Conservation (phyloP, 2,113 vertebrate genomes). For the Campylomormyrus tamandua region DNA sequence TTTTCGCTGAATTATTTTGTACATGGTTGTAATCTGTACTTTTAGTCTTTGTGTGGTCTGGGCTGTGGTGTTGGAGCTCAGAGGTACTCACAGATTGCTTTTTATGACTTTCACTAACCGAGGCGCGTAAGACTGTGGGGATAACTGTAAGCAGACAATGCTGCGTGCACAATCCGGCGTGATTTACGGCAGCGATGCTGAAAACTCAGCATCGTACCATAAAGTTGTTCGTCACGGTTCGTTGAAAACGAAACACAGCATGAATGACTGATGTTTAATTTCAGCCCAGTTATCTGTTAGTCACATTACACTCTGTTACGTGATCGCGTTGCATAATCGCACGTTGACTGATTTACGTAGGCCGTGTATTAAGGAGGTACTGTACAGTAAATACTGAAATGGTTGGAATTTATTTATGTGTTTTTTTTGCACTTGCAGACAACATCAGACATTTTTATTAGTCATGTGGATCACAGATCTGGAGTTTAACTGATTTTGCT, state of each 20-base stretch:
- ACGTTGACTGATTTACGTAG: neutral
- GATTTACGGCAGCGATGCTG: neutral
- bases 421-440: neutral
- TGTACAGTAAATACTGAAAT: neutral
- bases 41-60: neutral
- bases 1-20: neutral
- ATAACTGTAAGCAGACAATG: neutral
- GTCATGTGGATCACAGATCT: neutral
- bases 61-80: neutral
- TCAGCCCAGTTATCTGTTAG: slow-evolving; percentile 11
- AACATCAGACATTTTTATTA: neutral
- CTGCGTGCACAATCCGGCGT: neutral
- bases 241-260: slow-evolving; percentile 1
- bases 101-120: neutral
- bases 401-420: neutral
- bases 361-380: neutral
- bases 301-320: neutral
- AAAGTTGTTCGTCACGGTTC: slow-evolving; percentile 10
- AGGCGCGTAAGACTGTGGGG: neutral
- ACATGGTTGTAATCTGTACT: neutral
- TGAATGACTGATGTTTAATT: slow-evolving; percentile 15
- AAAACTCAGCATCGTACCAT: neutral
- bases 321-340: neutral
- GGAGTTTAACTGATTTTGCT: neutral
- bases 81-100: neutral